These are phyloP conservation scores for Julus scanicus DNA, from an alignment of 2,888 invertebrate species.

Conservation along the genomic window DNA sequence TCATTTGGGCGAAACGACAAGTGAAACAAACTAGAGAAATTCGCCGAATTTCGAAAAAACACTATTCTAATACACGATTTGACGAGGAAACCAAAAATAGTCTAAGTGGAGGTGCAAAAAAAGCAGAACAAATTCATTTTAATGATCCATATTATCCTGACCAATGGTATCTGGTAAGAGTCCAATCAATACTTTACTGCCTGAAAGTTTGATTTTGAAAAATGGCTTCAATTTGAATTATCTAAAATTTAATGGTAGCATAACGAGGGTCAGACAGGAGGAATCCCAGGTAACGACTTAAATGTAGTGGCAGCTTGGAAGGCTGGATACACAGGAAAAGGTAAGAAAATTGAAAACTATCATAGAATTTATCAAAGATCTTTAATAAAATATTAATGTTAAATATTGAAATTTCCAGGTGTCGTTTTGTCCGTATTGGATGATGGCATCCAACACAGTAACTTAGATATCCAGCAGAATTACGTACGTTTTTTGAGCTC, in stretches of 20 bases:
- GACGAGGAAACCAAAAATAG: not conserved
- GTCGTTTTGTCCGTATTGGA: conserved; percentile 65
- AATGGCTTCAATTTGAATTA: not conserved
- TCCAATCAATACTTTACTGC: not conserved
- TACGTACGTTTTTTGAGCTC: conserved; percentile 58
- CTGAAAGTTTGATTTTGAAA: conserved; percentile 43
- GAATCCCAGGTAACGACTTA: conserved; percentile 62
- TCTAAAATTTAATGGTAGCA: conserved; percentile 56
- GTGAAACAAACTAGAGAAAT: conserved; percentile 44
- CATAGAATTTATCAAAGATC: not conserved
- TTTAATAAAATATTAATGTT: not conserved
- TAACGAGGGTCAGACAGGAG: conserved; percentile 60
- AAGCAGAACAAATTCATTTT: conserved; percentile 42
- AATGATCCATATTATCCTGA: conserved; percentile 60
- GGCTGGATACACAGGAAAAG: conserved; percentile 64
- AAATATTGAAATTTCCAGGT: conserved; percentile 59
- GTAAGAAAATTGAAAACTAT: not conserved
- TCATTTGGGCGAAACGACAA: conserved; percentile 41
- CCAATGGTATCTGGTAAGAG: conserved; percentile 61
- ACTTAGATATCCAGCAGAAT: conserved; percentile 60
- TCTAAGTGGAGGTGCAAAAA: not conserved
- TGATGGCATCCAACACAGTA: conserved; percentile 63
- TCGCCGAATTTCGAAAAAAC: conserved; percentile 15
- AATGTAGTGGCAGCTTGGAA: conserved; percentile 66
- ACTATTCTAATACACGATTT: not conserved